Evolutionary conservation across 2,797 vertebrate species (phyloP).

Genomic region (Acanthornis magna): DNA sequence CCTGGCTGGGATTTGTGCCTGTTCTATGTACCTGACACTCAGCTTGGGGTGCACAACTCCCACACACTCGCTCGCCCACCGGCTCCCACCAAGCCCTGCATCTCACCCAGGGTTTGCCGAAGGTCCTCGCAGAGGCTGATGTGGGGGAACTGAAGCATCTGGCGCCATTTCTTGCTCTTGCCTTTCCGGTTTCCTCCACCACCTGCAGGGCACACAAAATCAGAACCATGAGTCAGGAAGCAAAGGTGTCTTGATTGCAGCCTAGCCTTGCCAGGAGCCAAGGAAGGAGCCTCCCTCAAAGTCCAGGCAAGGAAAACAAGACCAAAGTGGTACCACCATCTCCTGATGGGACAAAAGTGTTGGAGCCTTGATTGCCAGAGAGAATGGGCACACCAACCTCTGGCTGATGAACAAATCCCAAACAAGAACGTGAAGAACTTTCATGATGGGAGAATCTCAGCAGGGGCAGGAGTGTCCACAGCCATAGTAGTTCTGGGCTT

Average conservation of each 20-base stretch:
- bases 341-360: not conserved
- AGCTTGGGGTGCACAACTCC: not conserved
- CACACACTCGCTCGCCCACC: accelerated
- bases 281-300: not conserved
- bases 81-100: accelerated
- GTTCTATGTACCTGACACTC: accelerated
- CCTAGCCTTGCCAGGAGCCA: not conserved
- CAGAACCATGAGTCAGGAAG: not conserved
- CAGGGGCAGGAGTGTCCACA: not conserved
- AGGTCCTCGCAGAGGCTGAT: slow-evolving; percentile 95
- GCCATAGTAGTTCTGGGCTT: not conserved
- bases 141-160: slow-evolving; percentile 97
- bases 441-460: not conserved
- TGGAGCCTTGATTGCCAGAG: not conserved
- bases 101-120: slow-evolving; percentile 86
- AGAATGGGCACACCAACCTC: not conserved
- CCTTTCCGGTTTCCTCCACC: slow-evolving; percentile 95
- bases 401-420: not conserved
- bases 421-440: not conserved
- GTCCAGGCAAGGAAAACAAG: not conserved
- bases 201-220: slow-evolving; percentile 76
- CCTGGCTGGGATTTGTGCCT: not conserved
- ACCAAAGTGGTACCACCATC: accelerated
- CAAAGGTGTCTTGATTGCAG: not conserved
- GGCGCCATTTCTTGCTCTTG: slow-evolving; percentile 99